Evolutionary conservation across 2,797 vertebrate genomes (phyloP).

Genomic region (Gobio occitaniae): DNA sequence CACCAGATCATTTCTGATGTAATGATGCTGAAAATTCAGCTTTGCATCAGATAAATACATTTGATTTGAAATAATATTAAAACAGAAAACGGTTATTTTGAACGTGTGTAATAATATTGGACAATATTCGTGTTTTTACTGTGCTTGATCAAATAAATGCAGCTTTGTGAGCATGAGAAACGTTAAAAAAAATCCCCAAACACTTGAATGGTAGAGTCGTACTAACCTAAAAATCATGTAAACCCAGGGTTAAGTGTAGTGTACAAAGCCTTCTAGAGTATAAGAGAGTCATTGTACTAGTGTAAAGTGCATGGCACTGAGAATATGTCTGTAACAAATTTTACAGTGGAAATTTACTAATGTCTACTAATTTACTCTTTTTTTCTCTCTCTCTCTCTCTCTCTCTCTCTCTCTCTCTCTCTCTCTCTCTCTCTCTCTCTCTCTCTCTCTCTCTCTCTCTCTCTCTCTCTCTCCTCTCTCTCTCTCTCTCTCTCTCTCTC

Average conservation of each 20-base stretch:
- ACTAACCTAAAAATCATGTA: neutral
- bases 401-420: conserved; percentile 67
- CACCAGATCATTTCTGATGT: neutral
- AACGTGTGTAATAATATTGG: neutral
- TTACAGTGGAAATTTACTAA: conserved; percentile 35
- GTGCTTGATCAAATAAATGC: neutral
- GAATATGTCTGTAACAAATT: conserved; percentile 57
- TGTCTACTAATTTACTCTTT: no score
- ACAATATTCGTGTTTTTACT: no score
- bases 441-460: no score
- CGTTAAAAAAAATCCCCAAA: neutral
- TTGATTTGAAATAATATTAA: neutral
- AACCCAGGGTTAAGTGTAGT: neutral
- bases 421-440: conserved; percentile 60
- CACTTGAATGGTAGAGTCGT: no score
- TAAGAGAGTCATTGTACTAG: neutral
- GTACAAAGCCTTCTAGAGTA: neutral
- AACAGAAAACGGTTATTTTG: neutral
- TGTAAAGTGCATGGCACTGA: neutral
- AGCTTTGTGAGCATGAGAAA: neutral
- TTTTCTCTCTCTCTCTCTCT: conserved; percentile 56
- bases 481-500: conserved; percentile 51
- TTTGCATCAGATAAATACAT: neutral
- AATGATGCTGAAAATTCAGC: neutral
- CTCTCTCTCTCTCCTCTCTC: neutral